Conservation (phyloP, 2,113 vertebrate genomes). For the Cranoglanis bouderius region DNA sequence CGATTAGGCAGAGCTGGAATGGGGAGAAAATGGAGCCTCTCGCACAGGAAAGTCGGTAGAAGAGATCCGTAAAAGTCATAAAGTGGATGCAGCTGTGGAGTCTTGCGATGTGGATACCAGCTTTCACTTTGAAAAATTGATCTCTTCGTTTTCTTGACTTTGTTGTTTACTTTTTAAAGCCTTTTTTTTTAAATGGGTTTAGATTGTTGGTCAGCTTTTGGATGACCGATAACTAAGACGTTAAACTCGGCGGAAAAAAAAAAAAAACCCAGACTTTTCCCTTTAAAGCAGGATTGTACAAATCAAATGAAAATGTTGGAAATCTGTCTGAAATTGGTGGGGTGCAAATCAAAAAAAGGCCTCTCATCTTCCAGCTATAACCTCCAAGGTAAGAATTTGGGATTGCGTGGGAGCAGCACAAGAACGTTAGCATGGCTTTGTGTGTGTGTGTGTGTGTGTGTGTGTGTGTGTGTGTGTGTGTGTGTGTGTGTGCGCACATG, state of each 20-base stretch:
- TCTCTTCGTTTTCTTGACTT: neutral
- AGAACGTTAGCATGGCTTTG: constrained; percentile 15
- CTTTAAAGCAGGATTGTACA: constrained; percentile 59
- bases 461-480: constrained; percentile 9
- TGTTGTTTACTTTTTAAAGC: neutral
- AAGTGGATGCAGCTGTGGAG: constrained; percentile 42
- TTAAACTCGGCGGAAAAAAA: constrained; percentile 37
- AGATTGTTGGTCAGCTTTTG: constrained; percentile 25
- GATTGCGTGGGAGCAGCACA: constrained; percentile 1
- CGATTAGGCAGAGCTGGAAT: constrained; percentile 47
- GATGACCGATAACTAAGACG: constrained; percentile 56
- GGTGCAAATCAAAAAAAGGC: constrained; percentile 98
- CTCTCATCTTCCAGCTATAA: constrained; percentile 97
- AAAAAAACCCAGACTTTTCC: constrained; percentile 42
- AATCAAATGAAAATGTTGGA: constrained; percentile 98
- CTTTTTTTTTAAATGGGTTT: neutral
- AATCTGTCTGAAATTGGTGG: constrained; percentile 98
- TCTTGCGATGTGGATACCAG: constrained; percentile 22
- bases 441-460: constrained; percentile 12
- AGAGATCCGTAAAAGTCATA: constrained; percentile 18
- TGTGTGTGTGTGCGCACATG: neutral
- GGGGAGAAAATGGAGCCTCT: constrained; percentile 69
- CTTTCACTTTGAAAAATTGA: neutral
- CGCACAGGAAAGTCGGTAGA: constrained; percentile 64
- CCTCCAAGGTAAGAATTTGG: constrained; percentile 86